Conservation (phyloP, 2,113 vertebrate species). For the Tupaia chinensis region DNA sequence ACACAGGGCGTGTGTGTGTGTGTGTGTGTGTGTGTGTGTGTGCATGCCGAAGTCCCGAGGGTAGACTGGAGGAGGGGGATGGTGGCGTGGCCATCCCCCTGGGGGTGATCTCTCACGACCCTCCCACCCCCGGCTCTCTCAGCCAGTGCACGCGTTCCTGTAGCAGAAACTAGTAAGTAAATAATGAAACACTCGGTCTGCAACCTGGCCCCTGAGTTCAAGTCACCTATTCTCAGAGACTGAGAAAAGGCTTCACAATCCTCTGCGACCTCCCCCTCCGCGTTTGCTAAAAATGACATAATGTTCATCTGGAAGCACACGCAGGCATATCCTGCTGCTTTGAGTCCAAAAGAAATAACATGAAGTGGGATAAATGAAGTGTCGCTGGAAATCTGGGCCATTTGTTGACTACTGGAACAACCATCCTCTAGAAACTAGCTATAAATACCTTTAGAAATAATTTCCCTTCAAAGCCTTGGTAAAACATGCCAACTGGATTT, state of each 20-base stretch:
- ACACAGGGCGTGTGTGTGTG: no score
- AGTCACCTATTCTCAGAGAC: slow-evolving; percentile 55
- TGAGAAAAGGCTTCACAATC: slow-evolving; percentile 54
- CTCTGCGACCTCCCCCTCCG: slow-evolving; percentile 16
- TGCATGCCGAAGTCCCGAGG: no score
- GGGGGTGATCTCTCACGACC: no score
- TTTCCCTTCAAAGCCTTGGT: neutral
- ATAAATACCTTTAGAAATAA: slow-evolving; percentile 55
- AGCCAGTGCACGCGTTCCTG: no score
- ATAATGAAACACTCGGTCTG: no score
- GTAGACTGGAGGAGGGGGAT: no score
- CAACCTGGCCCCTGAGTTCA: slow-evolving; percentile 27
- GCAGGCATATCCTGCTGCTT: slow-evolving; percentile 37
- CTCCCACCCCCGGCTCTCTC: no score
- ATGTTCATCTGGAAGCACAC: slow-evolving; percentile 35
- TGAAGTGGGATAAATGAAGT: slow-evolving; percentile 49
- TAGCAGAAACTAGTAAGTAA: no score
- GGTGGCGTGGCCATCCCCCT: no score
- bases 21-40: no score
- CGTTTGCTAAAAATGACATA: slow-evolving; percentile 62
- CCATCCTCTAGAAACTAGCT: slow-evolving; percentile 13
- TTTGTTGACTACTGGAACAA: slow-evolving; percentile 10
- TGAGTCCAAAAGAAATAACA: slow-evolving; percentile 48
- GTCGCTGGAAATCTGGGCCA: slow-evolving; percentile 23
- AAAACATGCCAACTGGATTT: slow-evolving; percentile 41